A percentile compares a stretch with the other conserved stretches of the same genome.
Evolutionary conservation across 2,797 vertebrate genomes (phyloP).

Genomic region (Lophius americanus): DNA sequence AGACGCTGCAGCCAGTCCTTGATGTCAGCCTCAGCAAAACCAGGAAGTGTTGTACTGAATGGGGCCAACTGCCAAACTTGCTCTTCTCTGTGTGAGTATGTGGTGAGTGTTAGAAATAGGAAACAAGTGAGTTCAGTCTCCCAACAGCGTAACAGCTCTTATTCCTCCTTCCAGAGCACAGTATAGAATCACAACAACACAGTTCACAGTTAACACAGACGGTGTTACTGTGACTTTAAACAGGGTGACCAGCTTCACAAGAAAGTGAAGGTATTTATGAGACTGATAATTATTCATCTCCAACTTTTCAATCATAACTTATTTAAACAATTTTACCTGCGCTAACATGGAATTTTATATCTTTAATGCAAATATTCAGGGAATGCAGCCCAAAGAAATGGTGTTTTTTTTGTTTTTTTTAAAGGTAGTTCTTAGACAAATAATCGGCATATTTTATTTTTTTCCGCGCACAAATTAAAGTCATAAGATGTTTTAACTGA

Average conservation of each 20-base stretch:
- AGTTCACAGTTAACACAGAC: conserved; percentile 3
- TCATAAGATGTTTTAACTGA: background rate
- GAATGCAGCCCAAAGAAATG: background rate
- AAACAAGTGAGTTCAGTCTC: conserved; percentile 72
- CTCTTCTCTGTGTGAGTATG: conserved; percentile 40
- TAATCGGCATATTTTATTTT: background rate
- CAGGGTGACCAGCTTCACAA: conserved; percentile 2
- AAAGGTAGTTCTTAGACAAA: background rate
- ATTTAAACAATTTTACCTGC: background rate
- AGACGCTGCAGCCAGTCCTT: conserved; percentile 60
- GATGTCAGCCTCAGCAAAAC: conserved; percentile 56
- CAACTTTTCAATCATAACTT: conserved; percentile 28
- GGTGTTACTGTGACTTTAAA: conserved; percentile 30
- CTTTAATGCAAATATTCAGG: background rate
- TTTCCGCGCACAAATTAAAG: background rate
- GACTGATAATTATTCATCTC: background rate
- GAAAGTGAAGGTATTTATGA: conserved; percentile 26
- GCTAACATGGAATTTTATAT: background rate
- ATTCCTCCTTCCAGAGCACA: conserved; percentile 47
- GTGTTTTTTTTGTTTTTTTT: background rate
- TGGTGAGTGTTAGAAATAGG: conserved; percentile 72
- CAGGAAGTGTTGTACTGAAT: conserved; percentile 76
- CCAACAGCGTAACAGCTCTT: conserved; percentile 49
- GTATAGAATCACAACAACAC: conserved; percentile 30
- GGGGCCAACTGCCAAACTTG: conserved; percentile 66